Base-by-base conservation (phyloP, 1,140 invertebrate genomes). In the Chironomus striatipennis region DNA sequence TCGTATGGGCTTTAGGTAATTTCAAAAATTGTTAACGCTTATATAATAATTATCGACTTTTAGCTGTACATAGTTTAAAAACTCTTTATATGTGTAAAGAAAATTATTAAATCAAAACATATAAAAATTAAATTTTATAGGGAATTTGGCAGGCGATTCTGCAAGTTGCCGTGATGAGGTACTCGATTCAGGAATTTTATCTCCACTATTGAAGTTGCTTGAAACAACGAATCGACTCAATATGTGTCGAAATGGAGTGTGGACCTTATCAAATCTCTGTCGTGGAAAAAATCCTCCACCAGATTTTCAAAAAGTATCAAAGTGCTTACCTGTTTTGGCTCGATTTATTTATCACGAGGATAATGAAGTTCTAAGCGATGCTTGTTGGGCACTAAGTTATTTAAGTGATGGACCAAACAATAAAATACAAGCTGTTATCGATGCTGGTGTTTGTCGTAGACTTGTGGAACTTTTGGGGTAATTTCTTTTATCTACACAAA, bases 341-440 rank as follows among this genome's bases (percentile, higher is more conserved):
- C 87, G 91, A 15, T 85, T 99, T 17, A 84, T 98, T 20, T 96
- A 95, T 82, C 93, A 98, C 81, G 87, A 86, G 18, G 97, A 99
- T 85, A 84, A 89, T 4, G 97, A 98, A 82, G 94, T 98, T 12
- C 83, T 98, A 34, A 91, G 94, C 74, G 97, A 99, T 85, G 89
- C 96, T 7, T 98, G 96, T 83, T 99, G 97, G 95, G 94, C 95
- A 20, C 86, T 97, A 18, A 89, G 95, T 47, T 98, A 98, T 81
- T 83, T 99, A 42, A 96, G 93, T 9, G 97, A 99, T 84, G 97
- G 97, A 70, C 95, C 97, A 42, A 98, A 99, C 84, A 96, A 98
- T 77, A 98, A 98, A 85, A 98, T 99, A 78, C 96, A 98, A 85
- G 93, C 95, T 74, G 97, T 98, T 47, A 97, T 99, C 76, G 95